Percentiles rank a stretch among this genome's conserved stretches.
Conservation (phyloP, 1,140 invertebrate genomes). For the Vanessa tameamea region DNA sequence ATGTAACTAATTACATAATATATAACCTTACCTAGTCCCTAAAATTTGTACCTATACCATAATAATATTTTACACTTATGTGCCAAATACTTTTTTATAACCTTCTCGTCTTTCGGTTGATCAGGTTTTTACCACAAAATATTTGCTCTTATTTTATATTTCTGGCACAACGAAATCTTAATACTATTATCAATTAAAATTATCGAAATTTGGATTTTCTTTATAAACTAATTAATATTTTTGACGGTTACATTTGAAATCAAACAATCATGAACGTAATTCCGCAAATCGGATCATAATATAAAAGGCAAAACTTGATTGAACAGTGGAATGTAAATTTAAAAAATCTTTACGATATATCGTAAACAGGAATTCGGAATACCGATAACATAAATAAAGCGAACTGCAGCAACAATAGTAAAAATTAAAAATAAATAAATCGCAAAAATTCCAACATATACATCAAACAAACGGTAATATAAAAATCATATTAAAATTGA, state of each 20-base stretch:
- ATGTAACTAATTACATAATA: conserved; percentile 26
- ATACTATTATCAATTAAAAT: conserved; percentile 28
- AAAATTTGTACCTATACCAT: conserved; percentile 23
- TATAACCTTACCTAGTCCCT: conserved; percentile 33
- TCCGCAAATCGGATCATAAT: background rate
- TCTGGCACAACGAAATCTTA: conserved; percentile 49
- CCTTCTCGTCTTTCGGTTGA: background rate
- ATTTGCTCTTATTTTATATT: background rate
- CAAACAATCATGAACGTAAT: conserved; percentile 7
- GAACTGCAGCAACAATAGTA: background rate
- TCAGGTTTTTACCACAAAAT: conserved; percentile 1
- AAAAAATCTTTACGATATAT: too few species aligned
- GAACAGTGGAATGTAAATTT: too few species aligned
- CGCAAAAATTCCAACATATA: too few species aligned
- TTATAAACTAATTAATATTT: conserved; percentile 66
- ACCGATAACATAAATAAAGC: background rate
- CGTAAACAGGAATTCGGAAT: too few species aligned
- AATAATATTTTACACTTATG: conserved; percentile 28
- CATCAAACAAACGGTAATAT: background rate
- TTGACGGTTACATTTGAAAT: conserved; percentile 53
- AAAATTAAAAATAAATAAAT: too few species aligned
- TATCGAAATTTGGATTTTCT: conserved; percentile 39
- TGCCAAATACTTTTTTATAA: conserved; percentile 38
- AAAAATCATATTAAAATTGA: conserved; percentile 37
- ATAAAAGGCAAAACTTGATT: background rate